Base-by-base conservation (phyloP, 2,888 invertebrate genomes). In the Melieria omissa region DNA sequence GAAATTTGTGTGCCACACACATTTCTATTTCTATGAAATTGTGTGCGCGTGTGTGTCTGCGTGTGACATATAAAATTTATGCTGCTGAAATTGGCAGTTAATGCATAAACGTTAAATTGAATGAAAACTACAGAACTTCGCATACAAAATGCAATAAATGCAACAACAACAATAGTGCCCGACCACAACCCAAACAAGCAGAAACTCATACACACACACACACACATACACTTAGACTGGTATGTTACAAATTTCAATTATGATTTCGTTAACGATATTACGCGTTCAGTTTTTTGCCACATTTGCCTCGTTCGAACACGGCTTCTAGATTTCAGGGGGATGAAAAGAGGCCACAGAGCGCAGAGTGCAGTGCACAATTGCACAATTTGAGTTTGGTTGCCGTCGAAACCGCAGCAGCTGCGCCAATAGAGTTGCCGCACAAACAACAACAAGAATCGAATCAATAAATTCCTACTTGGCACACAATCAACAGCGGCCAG, bases 381-480 rank as follows among this genome's bases (percentile, higher is more conserved):
- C 41, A 58, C 3, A 58, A 63, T 29, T 54, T 14, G n/a, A 16
- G 54, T 29, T 54, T 44, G n/a, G 44, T 7, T 16, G 9, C 16
- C 12, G 5, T 4, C 10, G 5, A 65, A 65, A 29, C 46, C 29
- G 65, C 29, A 57, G 54, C 57, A 65, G 57, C 47, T 16, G 44
- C 5, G 12, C 1, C 8, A 3, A 14, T n/a, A 54, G 42, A 64
- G 6, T 12, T 42, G 62, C 42, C 10, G 14, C 14, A 65, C 44
- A 10, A 42, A 49, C 62, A 54, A 57, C 47, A 52, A 58, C 61
- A 61, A 61, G 6, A 16, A 16, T 6, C 10, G n/a, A 61, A 14
- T 5, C 41, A 64, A 64, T n/a, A 9, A 47, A 47, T 6, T 29
- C 29, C 7, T 3, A 29, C 47, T 47, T 47, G 47, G 14, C 47